phyloP scores from a whole-genome alignment of 1,140 invertebrate species.

The Trichogramma pretiosum region DNA sequence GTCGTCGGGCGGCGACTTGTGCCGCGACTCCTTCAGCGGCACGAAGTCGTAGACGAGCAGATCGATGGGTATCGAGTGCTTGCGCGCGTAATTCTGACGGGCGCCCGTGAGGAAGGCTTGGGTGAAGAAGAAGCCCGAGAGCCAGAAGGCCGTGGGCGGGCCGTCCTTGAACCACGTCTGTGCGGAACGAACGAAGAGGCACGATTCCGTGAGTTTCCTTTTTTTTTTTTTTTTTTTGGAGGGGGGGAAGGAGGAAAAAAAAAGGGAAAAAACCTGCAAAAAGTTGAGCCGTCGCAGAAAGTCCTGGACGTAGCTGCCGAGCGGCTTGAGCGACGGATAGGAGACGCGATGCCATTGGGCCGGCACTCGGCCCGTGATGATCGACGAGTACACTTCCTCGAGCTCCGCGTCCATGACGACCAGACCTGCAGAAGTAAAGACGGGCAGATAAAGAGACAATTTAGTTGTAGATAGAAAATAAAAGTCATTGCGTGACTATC shows the following conservation, averaged over 20 bases:
- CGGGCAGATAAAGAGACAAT: too few species aligned
- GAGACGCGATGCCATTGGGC: conserved; percentile 72
- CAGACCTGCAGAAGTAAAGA: conserved; percentile 55
- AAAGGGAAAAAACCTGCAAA: conserved; percentile 60
- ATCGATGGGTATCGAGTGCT: conserved; percentile 85
- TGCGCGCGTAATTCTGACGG: conserved; percentile 87
- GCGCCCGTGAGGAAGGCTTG: conserved; percentile 92
- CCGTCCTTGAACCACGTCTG: conserved; percentile 77
- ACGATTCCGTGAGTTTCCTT: not conserved
- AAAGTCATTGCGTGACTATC: too few species aligned
- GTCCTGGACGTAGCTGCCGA: conserved; percentile 83
- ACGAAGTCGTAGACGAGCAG: conserved; percentile 78
- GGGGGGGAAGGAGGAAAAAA: not conserved
- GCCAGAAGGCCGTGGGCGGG: conserved; percentile 77
- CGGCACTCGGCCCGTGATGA: conserved; percentile 78
- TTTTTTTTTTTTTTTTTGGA: not conserved
- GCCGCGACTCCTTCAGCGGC: conserved; percentile 42
- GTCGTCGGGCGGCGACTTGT: conserved; percentile 57
- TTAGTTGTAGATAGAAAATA: too few species aligned
- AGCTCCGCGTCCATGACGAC: conserved; percentile 78
- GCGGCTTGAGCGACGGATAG: conserved; percentile 87
- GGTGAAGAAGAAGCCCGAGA: conserved; percentile 92
- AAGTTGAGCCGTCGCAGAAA: conserved; percentile 73
- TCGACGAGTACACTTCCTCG: conserved; percentile 78
- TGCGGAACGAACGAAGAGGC: not conserved